These are phyloP conservation scores for Drosophila varians DNA, from an alignment of 1,140 invertebrate species.

Conservation along the genomic window DNA sequence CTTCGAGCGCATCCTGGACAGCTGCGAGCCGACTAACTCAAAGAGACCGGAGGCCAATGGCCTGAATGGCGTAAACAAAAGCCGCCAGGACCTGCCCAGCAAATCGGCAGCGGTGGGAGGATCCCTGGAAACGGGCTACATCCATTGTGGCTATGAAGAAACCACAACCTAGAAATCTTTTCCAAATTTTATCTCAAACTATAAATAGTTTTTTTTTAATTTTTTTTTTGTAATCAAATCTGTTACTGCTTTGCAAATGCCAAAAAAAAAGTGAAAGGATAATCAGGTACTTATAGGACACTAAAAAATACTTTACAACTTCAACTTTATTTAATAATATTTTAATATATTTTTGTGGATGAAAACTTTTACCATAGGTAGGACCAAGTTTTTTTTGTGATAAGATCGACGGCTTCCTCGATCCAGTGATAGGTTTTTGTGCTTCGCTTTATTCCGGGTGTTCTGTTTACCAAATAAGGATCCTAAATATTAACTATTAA, in stretches of 20 bases:
- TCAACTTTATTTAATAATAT: too few species aligned
- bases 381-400: conserved; percentile 46
- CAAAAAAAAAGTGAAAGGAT: not conserved
- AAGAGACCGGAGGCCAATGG: conserved; percentile 6
- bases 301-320: too few species aligned
- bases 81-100: conserved; percentile 28
- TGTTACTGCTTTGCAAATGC: not conserved
- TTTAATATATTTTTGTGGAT: too few species aligned
- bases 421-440: conserved; percentile 55
- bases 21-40: conserved; percentile 12
- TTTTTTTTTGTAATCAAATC: not conserved
- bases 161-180: conserved; percentile 41
- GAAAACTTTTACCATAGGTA: conserved; percentile 3
- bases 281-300: not conserved
- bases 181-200: not conserved
- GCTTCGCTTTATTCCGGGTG: conserved; percentile 30
- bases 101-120: conserved; percentile 63
- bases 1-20: conserved; percentile 77
- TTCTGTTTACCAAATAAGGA: conserved; percentile 37
- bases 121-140: conserved; percentile 59
- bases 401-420: conserved; percentile 44
- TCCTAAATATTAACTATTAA: not conserved
- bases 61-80: not conserved
- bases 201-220: not conserved
- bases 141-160: conserved; percentile 75